Evolutionary conservation across 1,140 invertebrate species (phyloP).

Genomic region (Drosophila sucinea): DNA sequence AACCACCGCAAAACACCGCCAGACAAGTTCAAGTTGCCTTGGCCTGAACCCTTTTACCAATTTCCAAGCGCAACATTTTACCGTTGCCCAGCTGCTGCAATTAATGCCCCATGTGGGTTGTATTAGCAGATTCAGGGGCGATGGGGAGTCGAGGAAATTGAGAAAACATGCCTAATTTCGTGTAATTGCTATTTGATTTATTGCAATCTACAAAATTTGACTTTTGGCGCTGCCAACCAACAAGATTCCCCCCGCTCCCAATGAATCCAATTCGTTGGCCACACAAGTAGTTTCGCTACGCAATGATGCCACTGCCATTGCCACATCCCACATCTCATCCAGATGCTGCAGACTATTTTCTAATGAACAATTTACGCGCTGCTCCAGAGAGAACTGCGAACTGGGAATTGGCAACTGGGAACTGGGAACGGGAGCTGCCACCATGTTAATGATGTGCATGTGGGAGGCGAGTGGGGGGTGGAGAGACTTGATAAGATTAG

Average conservation of each 20-base stretch:
- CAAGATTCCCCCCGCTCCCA: conserved; percentile 43
- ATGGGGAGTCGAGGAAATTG: conserved; percentile 51
- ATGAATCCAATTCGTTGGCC: conserved; percentile 18
- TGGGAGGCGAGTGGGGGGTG: background rate
- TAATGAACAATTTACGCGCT: conserved; percentile 72
- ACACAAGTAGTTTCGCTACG: conserved; percentile 24
- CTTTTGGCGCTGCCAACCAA: conserved; percentile 77
- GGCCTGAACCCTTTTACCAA: conserved; percentile 76
- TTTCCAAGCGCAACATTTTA: conserved; percentile 57
- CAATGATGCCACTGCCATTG: conserved; percentile 18
- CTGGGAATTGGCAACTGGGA: background rate
- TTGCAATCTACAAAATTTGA: conserved; percentile 82
- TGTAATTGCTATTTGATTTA: conserved; percentile 83
- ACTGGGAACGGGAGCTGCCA: conserved; percentile 44
- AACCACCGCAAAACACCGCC: conserved; percentile 45
- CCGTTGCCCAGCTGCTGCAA: conserved; percentile 75
- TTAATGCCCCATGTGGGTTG: conserved; percentile 66
- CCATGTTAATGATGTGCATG: conserved; percentile 72
- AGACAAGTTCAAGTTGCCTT: conserved; percentile 76
- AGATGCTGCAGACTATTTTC: conserved; percentile 58
- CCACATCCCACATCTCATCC: conserved; percentile 41
- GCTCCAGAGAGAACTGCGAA: background rate
- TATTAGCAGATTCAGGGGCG: conserved; percentile 14
- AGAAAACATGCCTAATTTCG: conserved; percentile 83
- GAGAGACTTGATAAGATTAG: conserved; percentile 55